A percentile compares a stretch with the other conserved stretches of the same genome.
phyloP scores from a whole-genome alignment of 2,888 invertebrate species.

The Phorcus lineatus region DNA sequence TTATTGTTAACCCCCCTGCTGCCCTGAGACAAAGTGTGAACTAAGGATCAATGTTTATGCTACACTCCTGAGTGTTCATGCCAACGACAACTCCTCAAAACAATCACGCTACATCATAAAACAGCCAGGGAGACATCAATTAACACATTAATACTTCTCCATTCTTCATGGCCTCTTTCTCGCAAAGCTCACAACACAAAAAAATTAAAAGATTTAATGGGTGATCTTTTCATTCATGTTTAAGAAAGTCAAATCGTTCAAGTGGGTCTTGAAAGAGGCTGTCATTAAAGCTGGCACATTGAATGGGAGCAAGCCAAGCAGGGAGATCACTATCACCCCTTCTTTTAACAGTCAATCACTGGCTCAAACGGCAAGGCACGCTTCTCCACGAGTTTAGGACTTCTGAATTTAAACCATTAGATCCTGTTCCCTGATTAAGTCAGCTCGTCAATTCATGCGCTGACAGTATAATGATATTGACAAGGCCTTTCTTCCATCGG shows the following conservation, averaged over 20 bases:
- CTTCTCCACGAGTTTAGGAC: constrained; percentile 5
- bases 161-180: neutral
- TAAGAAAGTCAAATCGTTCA: constrained; percentile 26
- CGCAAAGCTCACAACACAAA: neutral
- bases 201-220: constrained; percentile 24
- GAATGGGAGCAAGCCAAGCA: neutral
- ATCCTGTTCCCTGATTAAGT: neutral
- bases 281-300: constrained; percentile 3
- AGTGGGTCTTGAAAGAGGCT: constrained; percentile 16
- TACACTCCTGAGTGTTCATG: too few species aligned
- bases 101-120: neutral
- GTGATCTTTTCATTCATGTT: constrained; percentile 25
- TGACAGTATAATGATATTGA: constrained; percentile 19
- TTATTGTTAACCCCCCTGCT: too few species aligned
- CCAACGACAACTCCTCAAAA: neutral
- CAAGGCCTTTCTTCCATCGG: neutral
- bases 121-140: neutral
- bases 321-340: constrained; percentile 5
- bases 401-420: constrained; percentile 10
- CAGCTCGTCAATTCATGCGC: neutral
- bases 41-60: too few species aligned
- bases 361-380: neutral
- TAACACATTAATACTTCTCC: constrained; percentile 9
- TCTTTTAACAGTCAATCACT: constrained; percentile 15
- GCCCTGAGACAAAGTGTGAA: too few species aligned